A percentile compares a stretch with the other conserved stretches of the same genome.
Conservation (phyloP, 2,888 invertebrate genomes). For the Nymphalis c-album region DNA sequence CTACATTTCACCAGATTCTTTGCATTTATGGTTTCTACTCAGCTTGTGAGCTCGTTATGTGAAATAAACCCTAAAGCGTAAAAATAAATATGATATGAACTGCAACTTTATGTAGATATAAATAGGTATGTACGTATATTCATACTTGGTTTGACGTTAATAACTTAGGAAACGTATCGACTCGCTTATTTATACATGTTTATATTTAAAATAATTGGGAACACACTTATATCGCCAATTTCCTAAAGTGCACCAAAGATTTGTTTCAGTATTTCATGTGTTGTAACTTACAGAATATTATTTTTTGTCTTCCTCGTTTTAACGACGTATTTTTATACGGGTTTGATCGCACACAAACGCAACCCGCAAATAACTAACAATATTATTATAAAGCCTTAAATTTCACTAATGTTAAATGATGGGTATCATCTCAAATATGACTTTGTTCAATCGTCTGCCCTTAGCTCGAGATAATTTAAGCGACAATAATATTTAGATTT, state of each 20-base stretch:
- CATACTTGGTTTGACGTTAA: too few species aligned
- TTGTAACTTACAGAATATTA: constrained; percentile 4
- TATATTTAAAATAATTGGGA: too few species aligned
- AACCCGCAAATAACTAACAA: not conserved
- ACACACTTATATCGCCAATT: not conserved
- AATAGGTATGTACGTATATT: too few species aligned
- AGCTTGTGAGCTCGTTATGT: too few species aligned
- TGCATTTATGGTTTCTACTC: too few species aligned
- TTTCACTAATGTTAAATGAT: not conserved
- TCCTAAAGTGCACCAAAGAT: constrained; percentile 7
- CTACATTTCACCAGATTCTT: too few species aligned
- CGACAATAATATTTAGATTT: constrained; percentile 11
- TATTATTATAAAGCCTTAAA: not conserved
- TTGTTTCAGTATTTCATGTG: constrained; percentile 6
- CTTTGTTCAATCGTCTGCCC: not conserved
- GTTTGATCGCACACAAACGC: not conserved
- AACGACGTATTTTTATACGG: not conserved
- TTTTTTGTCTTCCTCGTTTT: not conserved
- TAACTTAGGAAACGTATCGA: too few species aligned
- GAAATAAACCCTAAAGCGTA: too few species aligned
- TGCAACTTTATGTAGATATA: too few species aligned
- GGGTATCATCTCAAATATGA: not conserved
- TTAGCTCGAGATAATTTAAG: not conserved
- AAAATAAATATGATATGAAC: too few species aligned
- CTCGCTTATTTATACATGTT: too few species aligned